Base-by-base conservation (phyloP, 2,888 invertebrate genomes). In the Leptothorax acervorum region DNA sequence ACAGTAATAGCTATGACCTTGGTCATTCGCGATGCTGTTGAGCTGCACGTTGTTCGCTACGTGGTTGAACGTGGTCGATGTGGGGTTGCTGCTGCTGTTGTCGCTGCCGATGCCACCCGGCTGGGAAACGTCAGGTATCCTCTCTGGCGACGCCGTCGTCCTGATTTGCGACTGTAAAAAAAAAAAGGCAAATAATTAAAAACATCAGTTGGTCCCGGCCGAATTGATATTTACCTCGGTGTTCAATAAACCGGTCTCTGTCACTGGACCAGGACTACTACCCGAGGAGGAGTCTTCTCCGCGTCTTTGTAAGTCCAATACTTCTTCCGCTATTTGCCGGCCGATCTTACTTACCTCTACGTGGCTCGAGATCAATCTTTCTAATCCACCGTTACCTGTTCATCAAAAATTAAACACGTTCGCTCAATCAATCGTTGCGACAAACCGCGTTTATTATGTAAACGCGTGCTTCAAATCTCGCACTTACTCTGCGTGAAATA, bases 281-380 rank as follows among this genome's bases (percentile, higher is more conserved):
- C 94, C 95, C 31, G 95, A 94, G 51, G 96, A 95, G 1, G 95
- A 95, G 83, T 96, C 96, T 74, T 95, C 95, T 53, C 95, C 94
- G 85, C 96, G 95, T 90, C 96, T 95, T 91, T 96, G 96, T 92
- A 97, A 96, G 89, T 96, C 96, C 90, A 97, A 93, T 70, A 97
- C 97, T 94, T 97, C 97, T 89, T 98, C 97, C 0, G 97, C 98
- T 92, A 98, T 98, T 94, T 97, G 97, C 81, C 97, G 96, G 11
- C 98, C 98, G 88, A 98, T 98, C 95, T 98, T 97, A 93, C 97
- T 97, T 63, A 97, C 97, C 95, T 98, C 98, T 81, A 98, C 96
- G 91, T 97, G 97, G 84, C 97, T 97, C 90, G 97, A 97, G 90
- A 97, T 97, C 89, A 97, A 95, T 87, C 96, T 95, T 93, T 97